A percentile compares a stretch with the other conserved stretches of the same genome.
Evolutionary conservation across 1,140 invertebrate genomes (phyloP).

Genomic region (Drosophila willistoni): DNA sequence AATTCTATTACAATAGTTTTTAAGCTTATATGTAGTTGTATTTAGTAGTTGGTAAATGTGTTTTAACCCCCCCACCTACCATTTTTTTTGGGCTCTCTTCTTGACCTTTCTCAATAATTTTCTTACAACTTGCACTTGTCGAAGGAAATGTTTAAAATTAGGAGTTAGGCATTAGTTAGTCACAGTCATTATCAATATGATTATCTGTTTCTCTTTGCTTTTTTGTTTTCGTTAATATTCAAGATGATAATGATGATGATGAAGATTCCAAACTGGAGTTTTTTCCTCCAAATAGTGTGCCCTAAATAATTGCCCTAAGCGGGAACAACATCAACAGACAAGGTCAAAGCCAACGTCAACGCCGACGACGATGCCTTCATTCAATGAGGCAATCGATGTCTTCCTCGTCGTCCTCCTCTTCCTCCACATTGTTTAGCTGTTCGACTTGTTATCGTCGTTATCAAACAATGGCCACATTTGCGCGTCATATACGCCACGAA

Average conservation of each 20-base stretch:
- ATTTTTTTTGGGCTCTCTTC: conserved; percentile 34
- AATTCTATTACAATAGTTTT: conserved; percentile 28
- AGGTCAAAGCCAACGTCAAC: not conserved
- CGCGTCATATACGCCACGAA: conserved; percentile 84
- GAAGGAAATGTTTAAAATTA: not conserved
- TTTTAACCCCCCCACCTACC: conserved; percentile 21
- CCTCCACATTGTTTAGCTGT: conserved; percentile 75
- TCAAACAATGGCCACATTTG: conserved; percentile 84
- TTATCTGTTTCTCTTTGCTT: conserved; percentile 43
- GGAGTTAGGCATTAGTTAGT: not conserved
- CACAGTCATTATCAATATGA: not conserved
- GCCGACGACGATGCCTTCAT: not conserved
- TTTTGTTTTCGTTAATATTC: conserved; percentile 16
- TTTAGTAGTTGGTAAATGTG: conserved; percentile 54
- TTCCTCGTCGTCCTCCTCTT: not conserved
- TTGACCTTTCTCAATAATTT: conserved; percentile 2
- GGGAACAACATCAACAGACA: not conserved
- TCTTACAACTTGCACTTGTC: conserved; percentile 16
- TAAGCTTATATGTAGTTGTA: conserved; percentile 29
- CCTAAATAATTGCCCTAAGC: conserved; percentile 7
- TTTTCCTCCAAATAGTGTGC: not conserved
- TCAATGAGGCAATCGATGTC: not conserved
- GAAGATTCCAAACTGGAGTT: not conserved
- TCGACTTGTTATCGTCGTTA: conserved; percentile 85
- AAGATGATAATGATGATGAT: not conserved